Percentiles rank a stretch among this genome's conserved stretches.
Conservation (phyloP, 2,888 invertebrate genomes). For the Ophion costatus region DNA sequence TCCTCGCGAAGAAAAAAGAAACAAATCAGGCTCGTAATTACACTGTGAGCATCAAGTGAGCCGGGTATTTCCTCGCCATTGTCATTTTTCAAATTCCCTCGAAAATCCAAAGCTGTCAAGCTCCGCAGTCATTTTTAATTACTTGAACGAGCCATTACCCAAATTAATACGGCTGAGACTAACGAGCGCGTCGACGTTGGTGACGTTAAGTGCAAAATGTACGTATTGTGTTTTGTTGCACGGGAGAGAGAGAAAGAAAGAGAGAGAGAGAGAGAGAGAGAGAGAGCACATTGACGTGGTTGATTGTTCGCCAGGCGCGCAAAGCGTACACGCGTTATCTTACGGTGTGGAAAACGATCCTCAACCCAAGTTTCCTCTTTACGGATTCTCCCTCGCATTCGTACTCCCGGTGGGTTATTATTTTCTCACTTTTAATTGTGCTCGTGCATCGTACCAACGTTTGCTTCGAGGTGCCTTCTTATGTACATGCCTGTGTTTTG, state of each 20-base stretch:
- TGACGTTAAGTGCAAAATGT: constrained; percentile 13
- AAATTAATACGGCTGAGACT: constrained; percentile 41
- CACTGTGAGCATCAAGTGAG: constrained; percentile 17
- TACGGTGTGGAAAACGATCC: constrained; percentile 39
- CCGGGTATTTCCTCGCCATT: not conserved
- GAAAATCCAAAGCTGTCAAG: constrained; percentile 20
- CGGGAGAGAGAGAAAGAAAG: not conserved
- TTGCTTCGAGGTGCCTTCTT: constrained; percentile 7
- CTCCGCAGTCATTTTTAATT: constrained; percentile 39
- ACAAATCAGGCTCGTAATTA: constrained; percentile 47
- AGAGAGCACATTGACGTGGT: not conserved
- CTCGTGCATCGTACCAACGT: constrained; percentile 23
- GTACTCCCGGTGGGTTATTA: constrained; percentile 29
- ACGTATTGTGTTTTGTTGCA: constrained; percentile 3
- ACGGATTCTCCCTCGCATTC: constrained; percentile 21
- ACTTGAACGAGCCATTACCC: constrained; percentile 51
- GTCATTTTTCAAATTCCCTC: constrained; percentile 12
- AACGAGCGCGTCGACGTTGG: constrained; percentile 6
- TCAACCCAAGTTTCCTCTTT: constrained; percentile 12
- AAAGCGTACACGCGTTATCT: constrained; percentile 16
- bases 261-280: not conserved
- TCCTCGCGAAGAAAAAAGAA: constrained; percentile 34
- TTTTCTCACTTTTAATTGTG: constrained; percentile 42
- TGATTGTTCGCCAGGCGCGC: constrained; percentile 53
- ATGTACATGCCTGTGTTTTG: constrained; percentile 7